Evolutionary conservation across 1,140 invertebrate species (phyloP), one percentile per base, ranked within the genome.

Genomic region (Aphis craccivora): DNA sequence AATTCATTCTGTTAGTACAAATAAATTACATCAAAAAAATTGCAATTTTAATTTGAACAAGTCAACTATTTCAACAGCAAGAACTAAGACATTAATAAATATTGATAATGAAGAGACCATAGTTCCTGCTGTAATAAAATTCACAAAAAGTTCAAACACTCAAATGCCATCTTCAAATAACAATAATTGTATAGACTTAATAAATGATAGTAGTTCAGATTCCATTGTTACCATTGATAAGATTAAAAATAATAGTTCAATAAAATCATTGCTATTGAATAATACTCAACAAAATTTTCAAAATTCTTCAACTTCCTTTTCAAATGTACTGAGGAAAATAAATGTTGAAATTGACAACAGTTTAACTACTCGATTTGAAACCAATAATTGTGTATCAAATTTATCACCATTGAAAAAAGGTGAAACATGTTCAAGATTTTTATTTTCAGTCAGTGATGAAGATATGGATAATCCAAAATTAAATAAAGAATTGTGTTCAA

Each of bases 181-280:
- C 22, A 91, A 25, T 11, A 14, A 55, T 55, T 23, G 86, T 40
- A 86, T 93, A 53, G 48, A 86, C 18, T 23, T 93, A 76, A 37
- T 48, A 43, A 51, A 86, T 23, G 51, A 84, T 30, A 93, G 81
- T 86, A 86, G 81, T 55, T 51, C 81, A n/a, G 91, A 86, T 43
- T 93, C 81, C 35, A 23, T 83, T 0, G 37, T 2, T 83, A 25
- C 43, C 0, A 40, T 37, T 53, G 43, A 37, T 55, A 86, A 25
- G 0, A 81, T 43, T 43, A 86, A 86, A 37, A 43, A 40, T 86
- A 53, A 84, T 25, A 30, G 11, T 89, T 89, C 25, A 45, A 18
- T 25, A 18, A 40, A 22, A 90, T 60, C 25, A 67, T 55, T 40
- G 18, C 25, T 25, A 67, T 30, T 43, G 23, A 90, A 43, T 90